Evolutionary conservation across 2,113 vertebrate species (phyloP).

Genomic region (Taurulus bubalis): DNA sequence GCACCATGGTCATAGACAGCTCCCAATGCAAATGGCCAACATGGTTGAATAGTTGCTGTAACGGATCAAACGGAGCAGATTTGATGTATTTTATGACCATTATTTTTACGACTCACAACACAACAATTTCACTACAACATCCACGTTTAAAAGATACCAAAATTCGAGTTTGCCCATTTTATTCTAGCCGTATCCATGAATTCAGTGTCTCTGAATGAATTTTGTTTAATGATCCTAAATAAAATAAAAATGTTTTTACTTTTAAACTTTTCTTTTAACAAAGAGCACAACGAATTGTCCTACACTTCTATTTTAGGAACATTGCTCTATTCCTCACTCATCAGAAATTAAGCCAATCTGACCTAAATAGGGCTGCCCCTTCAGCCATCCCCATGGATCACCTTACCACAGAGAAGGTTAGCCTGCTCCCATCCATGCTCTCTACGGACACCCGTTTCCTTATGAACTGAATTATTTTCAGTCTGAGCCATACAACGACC

Average conservation of each 20-base stretch:
- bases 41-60: background rate
- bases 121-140: background rate
- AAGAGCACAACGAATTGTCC: background rate
- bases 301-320: background rate
- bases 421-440: slow-evolving; percentile 53
- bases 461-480: slow-evolving; percentile 81
- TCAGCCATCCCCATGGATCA: slow-evolving; percentile 62
- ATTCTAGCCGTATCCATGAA: background rate
- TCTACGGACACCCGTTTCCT: slow-evolving; percentile 71
- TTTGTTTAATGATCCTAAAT: background rate
- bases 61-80: background rate
- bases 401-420: slow-evolving; percentile 73
- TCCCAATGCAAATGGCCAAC: slow-evolving; percentile 22
- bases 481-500: slow-evolving; percentile 76
- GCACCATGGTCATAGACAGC: slow-evolving; percentile 65
- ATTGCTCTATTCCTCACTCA: slow-evolving; percentile 15
- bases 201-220: background rate
- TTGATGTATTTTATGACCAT: background rate
- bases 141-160: background rate
- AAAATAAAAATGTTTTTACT: background rate
- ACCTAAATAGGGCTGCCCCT: slow-evolving; percentile 68
- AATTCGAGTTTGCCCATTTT: background rate
- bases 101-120: background rate
- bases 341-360: slow-evolving; percentile 58
- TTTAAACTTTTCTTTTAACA: background rate